Percentiles rank a stretch among this genome's conserved stretches.
Evolutionary conservation across 2,113 vertebrate genomes (phyloP).

Genomic region (Hemiscyllium ocellatum): DNA sequence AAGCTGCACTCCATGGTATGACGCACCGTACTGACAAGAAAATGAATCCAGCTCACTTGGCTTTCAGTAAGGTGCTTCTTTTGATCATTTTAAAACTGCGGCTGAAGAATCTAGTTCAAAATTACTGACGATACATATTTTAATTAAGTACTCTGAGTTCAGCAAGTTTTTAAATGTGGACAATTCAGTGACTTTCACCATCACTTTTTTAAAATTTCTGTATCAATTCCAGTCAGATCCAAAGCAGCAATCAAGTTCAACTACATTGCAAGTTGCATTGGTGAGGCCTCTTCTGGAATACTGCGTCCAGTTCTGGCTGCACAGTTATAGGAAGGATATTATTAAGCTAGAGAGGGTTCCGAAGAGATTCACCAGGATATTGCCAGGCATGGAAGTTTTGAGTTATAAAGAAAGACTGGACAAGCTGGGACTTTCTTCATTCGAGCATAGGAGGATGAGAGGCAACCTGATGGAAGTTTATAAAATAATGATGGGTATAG

Average conservation of each 20-base stretch:
- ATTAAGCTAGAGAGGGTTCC: too few species aligned
- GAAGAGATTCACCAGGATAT: too few species aligned
- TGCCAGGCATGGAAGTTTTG: too few species aligned
- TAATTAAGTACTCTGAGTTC: conserved; percentile 7
- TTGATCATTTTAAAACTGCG: conserved; percentile 50
- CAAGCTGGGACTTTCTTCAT: too few species aligned
- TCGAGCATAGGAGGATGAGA: too few species aligned
- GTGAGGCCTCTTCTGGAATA: too few species aligned
- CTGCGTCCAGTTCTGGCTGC: too few species aligned
- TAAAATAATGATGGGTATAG: too few species aligned
- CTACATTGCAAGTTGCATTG: not conserved
- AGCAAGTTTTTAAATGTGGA: not conserved
- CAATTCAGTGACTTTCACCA: not conserved
- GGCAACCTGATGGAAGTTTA: too few species aligned
- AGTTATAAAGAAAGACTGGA: too few species aligned
- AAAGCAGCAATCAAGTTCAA: not conserved
- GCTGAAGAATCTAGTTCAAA: conserved; percentile 58
- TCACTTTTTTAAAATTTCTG: not conserved
- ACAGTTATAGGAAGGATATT: too few species aligned
- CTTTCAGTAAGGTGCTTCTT: conserved; percentile 51
- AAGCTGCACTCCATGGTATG: conserved; percentile 52
- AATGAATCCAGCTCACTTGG: conserved; percentile 61
- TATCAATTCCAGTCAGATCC: not conserved
- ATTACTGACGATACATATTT: conserved; percentile 41
- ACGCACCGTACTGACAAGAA: conserved; percentile 64